Evolutionary conservation across 2,888 invertebrate species (phyloP), one percentile per base, ranked within the genome.

Genomic region (Andrena marginata): DNA sequence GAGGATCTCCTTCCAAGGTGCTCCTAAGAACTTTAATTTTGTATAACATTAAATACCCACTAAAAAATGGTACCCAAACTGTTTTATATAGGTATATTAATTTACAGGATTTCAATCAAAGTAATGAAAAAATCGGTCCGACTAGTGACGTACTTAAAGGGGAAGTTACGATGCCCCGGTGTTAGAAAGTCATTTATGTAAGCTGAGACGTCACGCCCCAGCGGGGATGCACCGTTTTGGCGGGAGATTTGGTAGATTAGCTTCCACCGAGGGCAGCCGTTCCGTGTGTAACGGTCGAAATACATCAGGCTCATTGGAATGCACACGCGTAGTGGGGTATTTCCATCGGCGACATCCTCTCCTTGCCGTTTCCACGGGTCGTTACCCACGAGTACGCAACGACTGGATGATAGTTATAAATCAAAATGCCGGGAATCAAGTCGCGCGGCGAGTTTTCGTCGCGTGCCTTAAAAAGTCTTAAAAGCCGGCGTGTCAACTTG

Each of bases 171-270:
- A 63, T 7, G 20, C 8, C 20, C n/a, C 2, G 31, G 31, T 49
- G 16, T 49, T 68, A 62, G 23, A 33, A 10, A 62, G 26, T 26
- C 51, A 35, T 49, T 68, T 49, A 20, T 2, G 23, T 26, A 31
- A 26, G 4, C 35, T 6, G 20, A 16, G 42, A 56, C 62, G 80
- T 86, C 77, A 82, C 62, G 84, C 63, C 62, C 71, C 63, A 51
- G 48, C 49, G 60, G 42, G 56, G 20, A 67, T 31, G 54, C 73
- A 73, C 77, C 48, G 80, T 90, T 91, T 90, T 74, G 83, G 89
- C 85, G 89, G 89, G 90, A 90, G 90, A 91, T 91, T 87, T 79
- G 33, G 26, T 62, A 86, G 90, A 90, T 90, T 82, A 89, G 62
- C 42, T 59, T 59, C 31, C 64, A 29, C 33, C 56, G 68, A 60